phyloP scores from a whole-genome alignment of 2,797 vertebrate genomes.

The Poecilia velifera region DNA sequence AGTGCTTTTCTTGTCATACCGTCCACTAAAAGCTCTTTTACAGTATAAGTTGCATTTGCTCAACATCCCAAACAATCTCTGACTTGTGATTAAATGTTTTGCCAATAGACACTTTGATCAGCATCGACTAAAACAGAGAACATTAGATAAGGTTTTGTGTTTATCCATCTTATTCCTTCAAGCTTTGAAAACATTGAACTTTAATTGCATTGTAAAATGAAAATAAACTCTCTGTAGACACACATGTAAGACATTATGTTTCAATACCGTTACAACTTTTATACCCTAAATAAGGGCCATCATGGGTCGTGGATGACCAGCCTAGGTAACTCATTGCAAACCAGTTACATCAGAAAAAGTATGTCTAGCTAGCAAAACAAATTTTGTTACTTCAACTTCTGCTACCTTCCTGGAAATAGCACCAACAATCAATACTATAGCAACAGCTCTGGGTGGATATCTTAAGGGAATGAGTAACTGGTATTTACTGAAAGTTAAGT shows the following conservation, averaged over 20 bases:
- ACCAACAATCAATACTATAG: background rate
- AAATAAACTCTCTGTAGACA: background rate
- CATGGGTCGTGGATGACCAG: too few relatives aligned
- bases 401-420: background rate
- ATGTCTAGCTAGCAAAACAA: background rate
- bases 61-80: background rate
- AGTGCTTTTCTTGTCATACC: background rate
- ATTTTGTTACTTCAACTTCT: background rate
- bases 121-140: background rate
- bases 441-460: background rate
- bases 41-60: background rate
- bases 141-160: background rate
- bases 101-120: background rate
- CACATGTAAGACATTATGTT: background rate
- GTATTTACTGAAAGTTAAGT: background rate
- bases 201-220: background rate
- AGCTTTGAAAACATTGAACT: background rate
- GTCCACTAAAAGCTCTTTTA: background rate
- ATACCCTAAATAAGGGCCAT: background rate
- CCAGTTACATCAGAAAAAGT: background rate
- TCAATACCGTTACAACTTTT: background rate
- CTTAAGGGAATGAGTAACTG: conserved; percentile 12
- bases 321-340: background rate
- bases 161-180: background rate
- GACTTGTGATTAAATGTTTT: background rate